Base-by-base conservation (phyloP, 2,888 invertebrate species). In the Sphecodes monilicornis region DNA sequence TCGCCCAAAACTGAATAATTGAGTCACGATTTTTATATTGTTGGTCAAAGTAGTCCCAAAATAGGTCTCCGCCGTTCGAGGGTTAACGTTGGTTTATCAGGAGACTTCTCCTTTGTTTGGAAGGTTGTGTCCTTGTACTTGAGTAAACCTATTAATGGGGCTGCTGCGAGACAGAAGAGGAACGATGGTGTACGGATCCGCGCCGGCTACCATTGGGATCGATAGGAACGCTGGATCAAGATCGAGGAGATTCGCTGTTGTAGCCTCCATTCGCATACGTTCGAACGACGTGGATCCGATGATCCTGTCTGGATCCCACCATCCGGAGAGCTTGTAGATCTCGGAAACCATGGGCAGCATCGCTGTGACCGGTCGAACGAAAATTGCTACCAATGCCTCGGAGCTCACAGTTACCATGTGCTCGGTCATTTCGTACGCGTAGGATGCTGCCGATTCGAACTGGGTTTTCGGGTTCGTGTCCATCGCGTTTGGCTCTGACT, bases 201-300 rank as follows among this genome's bases (percentile, higher is more conserved):
- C 92, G 18, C 94, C 94, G 29, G 92, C 94, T 13, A 91, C 89
- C 54, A 94, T 84, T 18, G 94, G 93, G 3, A 94, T 86, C 10
- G 91, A 85, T 57, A 94, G 68, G 83, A 89, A 93, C 0, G 91
- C 87, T 36, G 93, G 90, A 88, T 94, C 90, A 68, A 94, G 87
- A 83, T 92, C 90, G 39, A 93, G 84, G 26, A 92, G 84, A 70
- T 86, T 82, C 5, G 93, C 93, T 72, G 93, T 89, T 76, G 90
- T 88, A n/a, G 92, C 87, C 80, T 92, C 91, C 70, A 93, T 91
- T 69, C 92, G 86, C 92, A 93, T 93, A 1, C 90, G 83, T 75
- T 94, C 92, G 1, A 92, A 78, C 11, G 93, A 86, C 16, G 85
- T 89, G 0, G 94, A 93, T 39, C 94, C 94, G 66, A 94, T 81